A percentile compares a stretch with the other conserved stretches of the same genome.
phyloP scores from a whole-genome alignment of 2,113 vertebrate species.

The Vireo altiloquus region DNA sequence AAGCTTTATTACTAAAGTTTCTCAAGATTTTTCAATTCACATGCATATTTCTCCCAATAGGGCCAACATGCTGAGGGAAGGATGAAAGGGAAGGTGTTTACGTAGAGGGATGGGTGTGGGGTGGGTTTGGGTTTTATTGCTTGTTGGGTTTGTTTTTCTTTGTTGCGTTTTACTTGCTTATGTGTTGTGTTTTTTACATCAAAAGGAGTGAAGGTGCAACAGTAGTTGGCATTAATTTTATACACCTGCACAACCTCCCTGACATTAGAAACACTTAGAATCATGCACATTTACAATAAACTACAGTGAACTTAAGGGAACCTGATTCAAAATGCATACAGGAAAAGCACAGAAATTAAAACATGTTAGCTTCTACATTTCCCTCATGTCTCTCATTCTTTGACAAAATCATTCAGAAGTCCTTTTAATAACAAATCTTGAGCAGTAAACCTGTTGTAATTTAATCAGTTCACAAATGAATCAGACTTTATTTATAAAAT shows the following conservation, averaged over 20 bases:
- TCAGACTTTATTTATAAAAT: background rate
- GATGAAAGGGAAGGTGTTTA: background rate
- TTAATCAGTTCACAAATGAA: background rate
- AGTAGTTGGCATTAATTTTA: background rate
- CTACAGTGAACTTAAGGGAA: background rate
- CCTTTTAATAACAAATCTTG: background rate
- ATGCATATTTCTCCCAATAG: background rate
- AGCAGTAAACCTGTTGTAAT: background rate
- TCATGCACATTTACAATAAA: background rate
- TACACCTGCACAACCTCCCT: background rate
- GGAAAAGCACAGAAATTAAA: background rate
- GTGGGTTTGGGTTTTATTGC: background rate
- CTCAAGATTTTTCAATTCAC: background rate
- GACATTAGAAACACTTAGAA: background rate
- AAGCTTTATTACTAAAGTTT: background rate
- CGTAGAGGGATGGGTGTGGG: accelerated
- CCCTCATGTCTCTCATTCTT: background rate
- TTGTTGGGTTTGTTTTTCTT: background rate
- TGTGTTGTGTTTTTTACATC: background rate
- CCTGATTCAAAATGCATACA: background rate
- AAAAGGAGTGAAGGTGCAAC: background rate
- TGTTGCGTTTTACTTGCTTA: background rate
- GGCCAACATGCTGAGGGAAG: background rate
- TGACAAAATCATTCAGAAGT: background rate
- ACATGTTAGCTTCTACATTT: background rate